Evolutionary conservation across 1,140 invertebrate genomes (phyloP).

Genomic region (Psilanteris sp.): DNA sequence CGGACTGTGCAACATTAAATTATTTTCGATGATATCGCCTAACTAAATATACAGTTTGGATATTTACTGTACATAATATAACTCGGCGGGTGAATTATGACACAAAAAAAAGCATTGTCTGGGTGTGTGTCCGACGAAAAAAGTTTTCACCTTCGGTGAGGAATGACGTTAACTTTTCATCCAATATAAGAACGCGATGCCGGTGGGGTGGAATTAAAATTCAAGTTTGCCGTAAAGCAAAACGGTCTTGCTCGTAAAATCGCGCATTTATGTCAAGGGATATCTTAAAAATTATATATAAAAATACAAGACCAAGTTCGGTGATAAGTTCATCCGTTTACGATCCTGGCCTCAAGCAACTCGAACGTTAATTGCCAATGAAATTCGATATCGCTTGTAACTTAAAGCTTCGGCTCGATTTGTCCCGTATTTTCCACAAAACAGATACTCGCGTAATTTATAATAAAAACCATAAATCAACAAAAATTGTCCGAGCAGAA

Average conservation of each 20-base stretch:
- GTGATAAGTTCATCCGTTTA: slow-evolving; percentile 28
- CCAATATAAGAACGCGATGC: background rate
- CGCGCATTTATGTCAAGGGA: slow-evolving; percentile 15
- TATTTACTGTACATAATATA: slow-evolving; percentile 17
- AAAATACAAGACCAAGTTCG: slow-evolving; percentile 19
- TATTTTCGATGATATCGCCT: slow-evolving; percentile 29
- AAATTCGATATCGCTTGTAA: slow-evolving; percentile 58
- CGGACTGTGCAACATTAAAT: slow-evolving; percentile 48
- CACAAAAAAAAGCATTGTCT: background rate
- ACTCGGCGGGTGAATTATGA: slow-evolving; percentile 20
- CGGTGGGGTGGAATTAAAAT: slow-evolving; percentile 9
- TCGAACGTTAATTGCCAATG: slow-evolving; percentile 61
- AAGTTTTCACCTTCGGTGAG: background rate
- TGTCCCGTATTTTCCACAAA: slow-evolving; percentile 22
- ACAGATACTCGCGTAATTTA: too few species aligned
- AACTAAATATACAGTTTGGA: slow-evolving; percentile 21
- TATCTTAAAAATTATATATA: slow-evolving; percentile 17
- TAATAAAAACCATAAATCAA: too few species aligned
- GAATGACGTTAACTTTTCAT: slow-evolving; percentile 2
- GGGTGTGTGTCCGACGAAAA: too few species aligned
- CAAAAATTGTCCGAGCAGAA: too few species aligned
- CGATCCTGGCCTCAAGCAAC: slow-evolving; percentile 23
- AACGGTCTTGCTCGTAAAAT: slow-evolving; percentile 1
- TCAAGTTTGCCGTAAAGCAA: slow-evolving; percentile 8
- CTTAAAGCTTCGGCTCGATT: slow-evolving; percentile 9